Evolutionary conservation across 2,113 vertebrate genomes (phyloP), one percentile per base, ranked within the genome.

Genomic region (Myanophis thanlyinensis): DNA sequence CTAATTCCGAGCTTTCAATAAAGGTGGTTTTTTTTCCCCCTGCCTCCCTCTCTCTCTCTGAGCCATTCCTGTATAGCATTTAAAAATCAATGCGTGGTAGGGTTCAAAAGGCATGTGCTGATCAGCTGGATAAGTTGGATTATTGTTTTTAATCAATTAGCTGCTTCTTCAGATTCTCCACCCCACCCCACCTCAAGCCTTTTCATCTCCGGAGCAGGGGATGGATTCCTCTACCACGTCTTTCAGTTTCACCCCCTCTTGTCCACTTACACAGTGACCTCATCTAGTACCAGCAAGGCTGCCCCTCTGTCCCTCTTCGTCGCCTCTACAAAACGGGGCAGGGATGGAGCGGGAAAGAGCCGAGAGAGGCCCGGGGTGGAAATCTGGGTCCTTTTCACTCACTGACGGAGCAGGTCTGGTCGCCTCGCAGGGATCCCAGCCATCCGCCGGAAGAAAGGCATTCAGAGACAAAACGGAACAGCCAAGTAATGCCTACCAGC

Each of bases 231-330:
- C 9, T 23, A 22, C 11, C 30, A 11, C n/a, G 13, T 80, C 67
- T 23, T 22, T 73, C 90, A 73, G 94, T 86, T n/a, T n/a, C 56
- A 59, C 25, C 93, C 73, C 85, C 87, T 94, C 87, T 94, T 89
- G 91, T 93, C 90, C 80, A 53, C 92, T 91, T 8, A 73, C 93
- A 80, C 86, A 86, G 89, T 87, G 94, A 95, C 92, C 96, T 97
- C 95, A 59, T 47, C 54, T 67, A 91, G 51, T 84, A 88, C 94
- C 94, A 73, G 94, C 92, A 92, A 89, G 92, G 80, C 4, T 93
- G 95, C 44, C n/a, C n/a, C 47, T 10, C 8, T 11, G 85, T 35
- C 48, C 48, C 84, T 49, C 89, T 3, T n/a, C 11, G 80, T 93
- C 91, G 85, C 86, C 2, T 73, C 47, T 44, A 23, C 51, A 4